Conservation (phyloP, 2,113 vertebrate species). For the Platichthys stellatus region DNA sequence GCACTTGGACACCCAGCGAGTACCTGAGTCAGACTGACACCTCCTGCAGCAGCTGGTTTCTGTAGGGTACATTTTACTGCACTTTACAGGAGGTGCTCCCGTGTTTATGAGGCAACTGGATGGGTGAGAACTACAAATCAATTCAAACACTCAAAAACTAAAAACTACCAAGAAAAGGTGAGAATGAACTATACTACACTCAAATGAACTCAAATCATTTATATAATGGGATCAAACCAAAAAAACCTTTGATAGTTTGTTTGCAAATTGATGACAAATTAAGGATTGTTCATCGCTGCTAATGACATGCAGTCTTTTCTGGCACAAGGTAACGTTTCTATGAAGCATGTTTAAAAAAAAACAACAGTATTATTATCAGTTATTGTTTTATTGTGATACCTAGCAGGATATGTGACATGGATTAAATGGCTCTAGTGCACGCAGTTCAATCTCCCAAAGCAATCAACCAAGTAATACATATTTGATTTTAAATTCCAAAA, state of each 20-base stretch:
- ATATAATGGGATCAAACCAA: neutral
- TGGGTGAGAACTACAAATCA: neutral
- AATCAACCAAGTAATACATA: no score
- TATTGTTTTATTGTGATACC: no score
- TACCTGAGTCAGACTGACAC: constrained; percentile 85
- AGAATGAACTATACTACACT: no score
- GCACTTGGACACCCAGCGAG: constrained; percentile 69
- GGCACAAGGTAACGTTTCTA: constrained; percentile 1
- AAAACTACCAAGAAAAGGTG: no score
- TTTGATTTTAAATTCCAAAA: no score
- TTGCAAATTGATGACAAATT: neutral
- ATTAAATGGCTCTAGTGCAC: no score
- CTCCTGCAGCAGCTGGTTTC: constrained; percentile 84
- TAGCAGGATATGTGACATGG: no score
- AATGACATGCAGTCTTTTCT: neutral
- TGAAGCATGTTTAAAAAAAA: neutral
- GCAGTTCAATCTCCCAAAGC: no score
- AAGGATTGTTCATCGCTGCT: neutral
- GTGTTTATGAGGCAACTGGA: neutral
- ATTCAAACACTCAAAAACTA: no score
- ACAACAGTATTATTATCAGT: no score
- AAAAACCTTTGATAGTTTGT: neutral
- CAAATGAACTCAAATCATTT: neutral
- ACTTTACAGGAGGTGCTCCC: constrained; percentile 30
- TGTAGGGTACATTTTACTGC: constrained; percentile 84